Base-by-base conservation (phyloP, 2,888 invertebrate genomes). In the Idaea straminata region DNA sequence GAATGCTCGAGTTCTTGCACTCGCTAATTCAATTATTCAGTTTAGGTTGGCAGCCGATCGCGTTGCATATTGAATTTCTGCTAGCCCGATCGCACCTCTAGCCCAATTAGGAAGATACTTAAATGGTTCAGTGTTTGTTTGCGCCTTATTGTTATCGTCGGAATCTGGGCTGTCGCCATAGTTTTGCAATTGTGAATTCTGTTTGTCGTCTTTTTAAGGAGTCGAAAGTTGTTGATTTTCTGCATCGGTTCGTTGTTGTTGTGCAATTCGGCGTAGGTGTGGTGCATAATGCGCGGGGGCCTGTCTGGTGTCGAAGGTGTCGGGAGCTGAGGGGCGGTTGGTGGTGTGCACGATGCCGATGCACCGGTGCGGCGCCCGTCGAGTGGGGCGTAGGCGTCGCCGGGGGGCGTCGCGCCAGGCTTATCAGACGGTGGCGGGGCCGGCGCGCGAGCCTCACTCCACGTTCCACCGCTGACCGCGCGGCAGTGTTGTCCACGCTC, bases 351-450 rank as follows among this genome's bases (percentile, higher is more conserved):
- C 13, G 47, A 13, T 47, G 47, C 81, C 87, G 88, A 83, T 88
- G 89, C 89, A 87, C 84, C 84, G 86, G 78, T 78, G 83, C 81
- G 81, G 72, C 83, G 7, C 34, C 88, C 85, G 87, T 87, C 83
- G 88, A 87, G 86, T 90, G 87, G 91, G 90, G 92, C 90, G 91
- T 91, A 89, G 90, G 92, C 91, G 91, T 91, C 89, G 91, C 89
- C 91, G 89, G 89, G 91, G 91, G 92, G 92, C 92, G 92, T 91
- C 92, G 90, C 91, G 90, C 88, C 91, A 88, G 91, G 87, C 92
- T 92, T 92, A 92, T 92, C 92, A 91, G 90, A 85, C 92, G 87
- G 88, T 86, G 88, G 91, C 89, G 91, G 91, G 89, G 91, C 87
- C 83, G 89, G 86, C 91, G 89, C 85, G 90, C 90, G 89, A 91